A percentile compares a stretch with the other conserved stretches of the same genome.
These are phyloP conservation scores for Pangasius larnaudii DNA, from an alignment of 2,797 vertebrate species.

Conservation along the genomic window DNA sequence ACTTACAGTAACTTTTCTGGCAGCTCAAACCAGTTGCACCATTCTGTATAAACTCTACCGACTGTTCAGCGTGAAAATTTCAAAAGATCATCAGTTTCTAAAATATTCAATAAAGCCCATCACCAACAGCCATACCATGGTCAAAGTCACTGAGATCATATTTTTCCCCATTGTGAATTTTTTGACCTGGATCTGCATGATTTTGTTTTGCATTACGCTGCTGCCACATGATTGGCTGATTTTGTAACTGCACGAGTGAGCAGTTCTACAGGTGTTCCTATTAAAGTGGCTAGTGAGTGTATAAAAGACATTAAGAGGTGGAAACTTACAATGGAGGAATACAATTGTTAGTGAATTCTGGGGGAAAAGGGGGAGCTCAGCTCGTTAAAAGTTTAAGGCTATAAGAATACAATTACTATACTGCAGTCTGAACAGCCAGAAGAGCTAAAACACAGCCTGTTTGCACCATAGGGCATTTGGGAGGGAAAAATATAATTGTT, in stretches of 20 bases:
- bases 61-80: background rate
- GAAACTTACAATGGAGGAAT: background rate
- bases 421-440: constrained; percentile 3
- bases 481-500: constrained; percentile 30
- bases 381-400: constrained; percentile 3
- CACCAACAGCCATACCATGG: background rate
- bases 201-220: background rate
- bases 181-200: background rate
- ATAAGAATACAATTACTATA: constrained; percentile 7
- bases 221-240: background rate
- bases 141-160: background rate
- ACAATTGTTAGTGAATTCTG: background rate
- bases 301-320: background rate
- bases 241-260: background rate
- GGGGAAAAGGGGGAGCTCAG: background rate
- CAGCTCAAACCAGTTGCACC: background rate
- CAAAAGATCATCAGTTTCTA: background rate
- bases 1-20: background rate
- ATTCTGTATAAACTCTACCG: background rate
- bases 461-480: constrained; percentile 57
- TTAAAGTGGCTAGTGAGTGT: background rate
- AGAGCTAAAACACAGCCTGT: constrained; percentile 61
- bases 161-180: background rate
- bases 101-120: background rate
- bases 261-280: background rate